Evolutionary conservation across 2,113 vertebrate species (phyloP), one percentile per base, ranked within the genome.

Genomic region (Mormyrus lacerda): DNA sequence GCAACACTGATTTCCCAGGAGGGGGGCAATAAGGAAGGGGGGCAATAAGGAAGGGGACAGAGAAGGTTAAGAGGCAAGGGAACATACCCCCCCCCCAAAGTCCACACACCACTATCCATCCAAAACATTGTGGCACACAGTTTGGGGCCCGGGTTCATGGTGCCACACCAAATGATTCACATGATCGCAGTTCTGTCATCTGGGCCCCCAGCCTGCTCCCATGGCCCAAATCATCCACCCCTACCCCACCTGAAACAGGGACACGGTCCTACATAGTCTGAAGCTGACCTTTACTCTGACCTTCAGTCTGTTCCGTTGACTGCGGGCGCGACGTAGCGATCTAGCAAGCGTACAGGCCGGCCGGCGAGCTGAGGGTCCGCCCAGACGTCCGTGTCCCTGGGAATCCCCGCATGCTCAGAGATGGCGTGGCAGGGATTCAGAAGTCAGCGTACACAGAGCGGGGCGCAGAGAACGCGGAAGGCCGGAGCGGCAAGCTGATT

Each of bases 1-100:
- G 84, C 88, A 89, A 82, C 51, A 55, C 61, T 21, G 19, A 53
- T 21, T 21, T 53, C 51, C 51, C 51, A 1, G 4, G 13, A 3
- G 50, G 50, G 3, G 92, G 91, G 91, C n/a, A n/a, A n/a, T n/a
- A n/a, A n/a, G 91, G 84, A 85, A 82, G 89, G 89, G 73, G 89
- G 69, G 19, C 44, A 85, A 15, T 8, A 21, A 88, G 83, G 85
- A 90, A 83, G 24, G 55, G 89, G 73, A 50, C 9, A 48, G 87
- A 19, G 17, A 90, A 65, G 44, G 24, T 55, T 55, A 17, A 47
- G 39, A 83, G 19, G 76, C 76, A 45, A 44, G 83, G 89, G 9
- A 5, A 55, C 39, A 31, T 13, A n/a, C 50, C 39, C 3, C n/a
- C 45, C 45, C 17, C 10, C 4, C n/a, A n/a, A n/a, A 48, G 83